phyloP scores from a whole-genome alignment of 2,113 vertebrate species.

The Protomyctophum bolini region DNA sequence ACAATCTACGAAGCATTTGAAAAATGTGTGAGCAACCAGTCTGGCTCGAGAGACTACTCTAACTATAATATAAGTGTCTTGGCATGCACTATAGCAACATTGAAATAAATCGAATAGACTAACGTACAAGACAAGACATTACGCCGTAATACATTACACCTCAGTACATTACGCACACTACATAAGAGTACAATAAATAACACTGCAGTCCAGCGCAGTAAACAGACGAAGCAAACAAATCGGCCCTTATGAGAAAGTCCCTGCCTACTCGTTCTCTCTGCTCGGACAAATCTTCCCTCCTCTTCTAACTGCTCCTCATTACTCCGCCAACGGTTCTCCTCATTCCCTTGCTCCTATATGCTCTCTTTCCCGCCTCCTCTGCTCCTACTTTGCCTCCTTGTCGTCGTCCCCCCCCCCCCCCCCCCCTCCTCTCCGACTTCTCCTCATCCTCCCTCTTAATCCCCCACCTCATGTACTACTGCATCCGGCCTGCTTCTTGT shows the following conservation, averaged over 20 bases:
- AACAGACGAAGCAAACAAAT: constrained; percentile 50
- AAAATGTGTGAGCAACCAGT: too few relatives aligned
- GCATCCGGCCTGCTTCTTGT: constrained; percentile 34
- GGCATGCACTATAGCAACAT: too few relatives aligned
- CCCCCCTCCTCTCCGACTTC: not conserved
- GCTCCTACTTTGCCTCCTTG: too few relatives aligned
- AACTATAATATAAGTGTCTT: too few relatives aligned
- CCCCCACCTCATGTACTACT: not conserved
- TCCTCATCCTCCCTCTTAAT: too few relatives aligned
- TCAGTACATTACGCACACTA: not conserved
- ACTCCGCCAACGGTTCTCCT: too few relatives aligned
- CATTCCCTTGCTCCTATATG: too few relatives aligned
- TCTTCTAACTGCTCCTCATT: not conserved
- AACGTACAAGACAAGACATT: not conserved
- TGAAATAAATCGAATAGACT: too few relatives aligned
- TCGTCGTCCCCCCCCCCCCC: not conserved
- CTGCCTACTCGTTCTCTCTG: constrained; percentile 12
- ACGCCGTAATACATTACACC: constrained; percentile 6
- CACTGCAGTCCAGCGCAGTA: constrained; percentile 3
- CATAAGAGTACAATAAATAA: constrained; percentile 12
- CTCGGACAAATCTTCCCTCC: not conserved
- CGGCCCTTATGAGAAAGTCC: constrained; percentile 18
- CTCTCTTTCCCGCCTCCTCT: too few relatives aligned
- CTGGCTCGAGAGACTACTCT: too few relatives aligned
- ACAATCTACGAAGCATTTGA: too few relatives aligned